Evolutionary conservation across 2,888 invertebrate genomes (phyloP).

Genomic region (Sipha maydis): DNA sequence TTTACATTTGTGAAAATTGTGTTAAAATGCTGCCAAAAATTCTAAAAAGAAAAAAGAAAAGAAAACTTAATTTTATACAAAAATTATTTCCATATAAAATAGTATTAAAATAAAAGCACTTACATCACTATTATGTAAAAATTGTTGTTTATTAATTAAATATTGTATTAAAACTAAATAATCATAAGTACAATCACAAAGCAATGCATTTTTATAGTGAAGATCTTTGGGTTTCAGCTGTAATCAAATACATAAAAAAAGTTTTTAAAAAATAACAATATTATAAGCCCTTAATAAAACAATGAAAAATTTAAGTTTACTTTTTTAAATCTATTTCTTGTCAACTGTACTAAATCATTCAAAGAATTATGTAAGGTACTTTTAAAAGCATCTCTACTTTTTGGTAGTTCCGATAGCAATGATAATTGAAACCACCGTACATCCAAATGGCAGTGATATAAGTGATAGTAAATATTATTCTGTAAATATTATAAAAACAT

Average conservation of each 20-base stretch:
- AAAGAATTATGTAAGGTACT: slow-evolving; percentile 55
- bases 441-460: slow-evolving; percentile 70
- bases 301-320: slow-evolving; percentile 65
- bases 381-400: slow-evolving; percentile 64
- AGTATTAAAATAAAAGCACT: not conserved
- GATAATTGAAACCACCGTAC: slow-evolving; percentile 69
- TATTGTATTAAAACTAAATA: slow-evolving; percentile 38
- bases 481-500: slow-evolving; percentile 66
- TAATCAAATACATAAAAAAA: not conserved
- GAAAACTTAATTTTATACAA: not conserved
- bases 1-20: slow-evolving; percentile 54
- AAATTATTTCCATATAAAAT: not conserved
- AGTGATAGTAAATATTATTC: slow-evolving; percentile 69
- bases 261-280: not conserved
- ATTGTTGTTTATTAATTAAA: slow-evolving; percentile 50
- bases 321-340: slow-evolving; percentile 67
- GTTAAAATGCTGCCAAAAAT: slow-evolving; percentile 41
- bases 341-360: slow-evolving; percentile 63
- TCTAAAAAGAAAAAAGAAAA: slow-evolving; percentile 36
- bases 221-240: slow-evolving; percentile 44
- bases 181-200: slow-evolving; percentile 54
- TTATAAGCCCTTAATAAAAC: not conserved
- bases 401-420: slow-evolving; percentile 63
- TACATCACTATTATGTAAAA: slow-evolving; percentile 45
- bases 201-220: slow-evolving; percentile 31